These are phyloP conservation scores for Spodoptera litura DNA, from an alignment of 1,140 invertebrate genomes.

Conservation along the genomic window DNA sequence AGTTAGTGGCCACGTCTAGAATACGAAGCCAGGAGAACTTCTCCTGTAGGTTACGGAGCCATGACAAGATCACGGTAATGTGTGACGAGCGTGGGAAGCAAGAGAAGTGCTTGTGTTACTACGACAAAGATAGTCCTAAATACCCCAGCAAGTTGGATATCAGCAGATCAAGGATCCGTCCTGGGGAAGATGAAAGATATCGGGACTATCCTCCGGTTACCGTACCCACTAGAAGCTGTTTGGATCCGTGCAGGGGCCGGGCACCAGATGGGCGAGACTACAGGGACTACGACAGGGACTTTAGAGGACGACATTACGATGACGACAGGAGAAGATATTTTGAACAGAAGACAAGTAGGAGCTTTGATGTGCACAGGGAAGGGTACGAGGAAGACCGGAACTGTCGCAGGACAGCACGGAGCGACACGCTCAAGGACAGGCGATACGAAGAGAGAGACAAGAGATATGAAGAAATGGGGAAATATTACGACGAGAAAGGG, in stretches of 20 bases:
- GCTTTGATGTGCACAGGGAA: slow-evolving; percentile 71
- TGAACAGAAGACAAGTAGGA: slow-evolving; percentile 74
- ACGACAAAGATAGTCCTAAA: slow-evolving; percentile 63
- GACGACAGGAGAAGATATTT: slow-evolving; percentile 65
- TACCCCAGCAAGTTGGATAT: slow-evolving; percentile 72
- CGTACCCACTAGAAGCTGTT: slow-evolving; percentile 57
- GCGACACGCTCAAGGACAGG: slow-evolving; percentile 65
- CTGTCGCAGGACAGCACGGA: slow-evolving; percentile 65
- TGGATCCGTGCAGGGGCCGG: slow-evolving; percentile 58
- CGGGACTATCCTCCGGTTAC: slow-evolving; percentile 57
- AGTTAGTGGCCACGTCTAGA: slow-evolving; percentile 59
- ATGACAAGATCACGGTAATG: slow-evolving; percentile 53
- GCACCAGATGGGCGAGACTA: slow-evolving; percentile 53
- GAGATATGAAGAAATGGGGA: slow-evolving; percentile 65
- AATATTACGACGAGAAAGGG: slow-evolving; percentile 73
- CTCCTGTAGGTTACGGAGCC: slow-evolving; percentile 52
- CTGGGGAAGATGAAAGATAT: slow-evolving; percentile 59
- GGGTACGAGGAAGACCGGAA: slow-evolving; percentile 59
- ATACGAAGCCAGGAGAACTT: slow-evolving; percentile 69
- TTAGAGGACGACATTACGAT: slow-evolving; percentile 52
- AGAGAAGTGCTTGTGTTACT: slow-evolving; percentile 64
- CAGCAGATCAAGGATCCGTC: slow-evolving; percentile 52
- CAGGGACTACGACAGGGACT: slow-evolving; percentile 62
- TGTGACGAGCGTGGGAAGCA: slow-evolving; percentile 38
- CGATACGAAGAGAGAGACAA: slow-evolving; percentile 64